Evolutionary conservation across 2,797 vertebrate genomes (phyloP).

Genomic region (Uromys caudimaculatus): DNA sequence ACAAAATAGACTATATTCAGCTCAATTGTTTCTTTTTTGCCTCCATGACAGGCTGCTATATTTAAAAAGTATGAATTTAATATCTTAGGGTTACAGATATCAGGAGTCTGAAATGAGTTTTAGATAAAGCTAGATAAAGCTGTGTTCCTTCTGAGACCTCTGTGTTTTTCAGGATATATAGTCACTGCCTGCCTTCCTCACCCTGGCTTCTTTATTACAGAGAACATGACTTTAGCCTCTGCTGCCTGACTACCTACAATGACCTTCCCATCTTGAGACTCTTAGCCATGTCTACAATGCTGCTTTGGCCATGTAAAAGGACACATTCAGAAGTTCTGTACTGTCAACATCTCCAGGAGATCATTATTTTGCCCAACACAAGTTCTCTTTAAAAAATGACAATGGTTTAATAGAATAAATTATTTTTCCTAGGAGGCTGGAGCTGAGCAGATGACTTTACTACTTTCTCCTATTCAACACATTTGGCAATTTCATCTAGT

Average conservation of each 20-base stretch:
- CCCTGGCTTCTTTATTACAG: background rate
- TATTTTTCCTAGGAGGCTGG: background rate
- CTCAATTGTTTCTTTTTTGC: background rate
- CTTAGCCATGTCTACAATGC: background rate
- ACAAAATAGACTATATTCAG: background rate
- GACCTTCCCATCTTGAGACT: background rate
- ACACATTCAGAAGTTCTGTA: background rate
- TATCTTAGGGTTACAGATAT: slow-evolving; percentile 15
- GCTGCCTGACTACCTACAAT: background rate
- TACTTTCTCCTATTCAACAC: background rate
- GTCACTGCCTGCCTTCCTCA: background rate
- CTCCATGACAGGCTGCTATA: background rate
- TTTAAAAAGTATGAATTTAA: slow-evolving; percentile 32
- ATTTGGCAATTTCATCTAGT: slow-evolving; percentile 16
- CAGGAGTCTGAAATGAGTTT: background rate
- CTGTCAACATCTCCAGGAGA: background rate
- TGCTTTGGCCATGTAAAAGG: background rate
- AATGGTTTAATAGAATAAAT: background rate
- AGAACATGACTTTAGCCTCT: background rate
- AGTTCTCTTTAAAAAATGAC: background rate
- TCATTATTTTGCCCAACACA: background rate
- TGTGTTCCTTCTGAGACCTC: background rate
- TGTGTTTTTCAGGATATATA: background rate
- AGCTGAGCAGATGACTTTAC: background rate
- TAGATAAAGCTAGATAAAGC: slow-evolving; percentile 18